phyloP scores from a whole-genome alignment of 2,888 invertebrate species.

The Amorpha juglandis region DNA sequence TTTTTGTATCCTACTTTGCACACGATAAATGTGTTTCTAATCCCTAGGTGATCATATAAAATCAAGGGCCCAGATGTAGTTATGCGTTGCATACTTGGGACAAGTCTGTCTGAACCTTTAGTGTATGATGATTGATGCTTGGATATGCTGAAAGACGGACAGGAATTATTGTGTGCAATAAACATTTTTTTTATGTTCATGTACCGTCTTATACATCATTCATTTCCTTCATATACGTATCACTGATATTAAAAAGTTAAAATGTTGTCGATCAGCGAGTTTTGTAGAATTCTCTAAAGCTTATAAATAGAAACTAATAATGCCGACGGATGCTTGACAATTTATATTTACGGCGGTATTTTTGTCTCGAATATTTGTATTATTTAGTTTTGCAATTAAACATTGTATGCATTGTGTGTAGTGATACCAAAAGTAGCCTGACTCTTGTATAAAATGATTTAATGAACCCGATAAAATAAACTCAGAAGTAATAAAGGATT shows the following conservation, averaged over 20 bases:
- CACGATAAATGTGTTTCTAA: too few relatives aligned
- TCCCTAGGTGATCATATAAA: too few relatives aligned
- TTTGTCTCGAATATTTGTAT: conserved; percentile 27
- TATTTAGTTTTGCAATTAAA: conserved; percentile 31
- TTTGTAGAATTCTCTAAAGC: conserved; percentile 7
- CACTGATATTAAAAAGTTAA: background rate
- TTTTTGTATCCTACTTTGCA: too few relatives aligned
- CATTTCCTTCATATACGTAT: conserved; percentile 1
- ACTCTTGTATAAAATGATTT: conserved; percentile 4
- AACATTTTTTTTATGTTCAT: background rate
- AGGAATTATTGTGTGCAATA: background rate
- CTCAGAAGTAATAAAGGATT: conserved; percentile 4
- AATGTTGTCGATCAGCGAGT: background rate
- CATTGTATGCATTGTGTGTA: conserved; percentile 40
- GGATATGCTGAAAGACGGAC: background rate
- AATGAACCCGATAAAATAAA: conserved; percentile 2
- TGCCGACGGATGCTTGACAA: conserved; percentile 19
- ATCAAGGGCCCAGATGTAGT: too few relatives aligned
- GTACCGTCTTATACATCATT: background rate
- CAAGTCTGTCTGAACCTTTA: too few relatives aligned
- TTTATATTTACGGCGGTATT: conserved; percentile 24
- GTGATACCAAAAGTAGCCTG: conserved; percentile 1
- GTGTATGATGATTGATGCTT: background rate
- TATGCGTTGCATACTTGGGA: too few relatives aligned
- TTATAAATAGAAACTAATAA: conserved; percentile 14